phyloP scores from a whole-genome alignment of 2,113 vertebrate species.

The Syrmaticus mikado region DNA sequence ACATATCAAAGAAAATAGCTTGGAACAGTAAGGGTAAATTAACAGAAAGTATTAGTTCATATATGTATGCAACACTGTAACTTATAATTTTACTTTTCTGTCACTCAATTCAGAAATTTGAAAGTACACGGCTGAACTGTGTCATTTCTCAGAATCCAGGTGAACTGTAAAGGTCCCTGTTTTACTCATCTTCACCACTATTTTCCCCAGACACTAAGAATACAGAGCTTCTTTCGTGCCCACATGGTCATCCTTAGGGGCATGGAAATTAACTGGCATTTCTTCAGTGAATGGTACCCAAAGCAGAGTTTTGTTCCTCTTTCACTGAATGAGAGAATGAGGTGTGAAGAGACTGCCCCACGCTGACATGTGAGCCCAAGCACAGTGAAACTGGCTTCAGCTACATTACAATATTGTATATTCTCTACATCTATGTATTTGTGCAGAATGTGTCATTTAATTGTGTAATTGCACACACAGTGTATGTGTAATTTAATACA shows the following conservation, averaged over 20 bases:
- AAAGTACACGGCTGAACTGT: background rate
- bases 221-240: background rate
- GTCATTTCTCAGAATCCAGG: background rate
- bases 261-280: fast-evolving
- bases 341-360: fast-evolving
- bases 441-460: background rate
- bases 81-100: background rate
- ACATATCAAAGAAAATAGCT: background rate
- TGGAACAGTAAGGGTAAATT: background rate
- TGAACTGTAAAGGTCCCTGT: fast-evolving
- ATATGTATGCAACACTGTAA: background rate
- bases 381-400: background rate
- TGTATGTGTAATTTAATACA: background rate
- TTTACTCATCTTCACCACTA: background rate
- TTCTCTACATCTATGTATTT: background rate
- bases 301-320: background rate
- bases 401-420: background rate
- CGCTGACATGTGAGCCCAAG: background rate
- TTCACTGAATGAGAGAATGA: background rate
- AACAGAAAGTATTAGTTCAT: background rate
- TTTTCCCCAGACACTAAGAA: background rate
- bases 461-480: too few relatives aligned
- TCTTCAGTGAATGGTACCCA: background rate
- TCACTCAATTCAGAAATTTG: background rate
- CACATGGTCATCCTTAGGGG: fast-evolving